Evolutionary conservation across 2,888 invertebrate species (phyloP).

Genomic region (Tolmerus cingulatus): DNA sequence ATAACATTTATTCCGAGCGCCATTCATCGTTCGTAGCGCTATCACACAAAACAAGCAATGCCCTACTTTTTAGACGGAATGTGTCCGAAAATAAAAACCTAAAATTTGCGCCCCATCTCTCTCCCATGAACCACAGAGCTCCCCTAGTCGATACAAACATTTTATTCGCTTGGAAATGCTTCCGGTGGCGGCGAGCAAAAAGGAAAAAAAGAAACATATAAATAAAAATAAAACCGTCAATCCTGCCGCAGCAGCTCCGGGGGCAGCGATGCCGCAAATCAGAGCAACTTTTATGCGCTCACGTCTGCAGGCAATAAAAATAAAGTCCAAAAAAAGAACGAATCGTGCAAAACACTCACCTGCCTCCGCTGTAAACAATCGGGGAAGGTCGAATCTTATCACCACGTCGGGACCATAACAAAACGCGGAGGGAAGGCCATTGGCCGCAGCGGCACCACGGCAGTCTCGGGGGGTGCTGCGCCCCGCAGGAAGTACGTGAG

Average conservation of each 20-base stretch:
- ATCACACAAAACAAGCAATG: not conserved
- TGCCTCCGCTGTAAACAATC: conserved; percentile 16
- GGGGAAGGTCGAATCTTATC: conserved; percentile 36
- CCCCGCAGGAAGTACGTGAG: not conserved
- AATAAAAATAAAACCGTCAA: not conserved
- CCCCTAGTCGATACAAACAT: not conserved
- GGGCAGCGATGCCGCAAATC: not conserved
- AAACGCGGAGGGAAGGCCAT: not conserved
- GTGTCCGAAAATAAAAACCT: not conserved
- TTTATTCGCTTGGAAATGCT: not conserved
- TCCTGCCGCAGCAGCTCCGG: not conserved
- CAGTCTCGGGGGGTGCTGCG: not conserved
- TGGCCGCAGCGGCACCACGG: not conserved
- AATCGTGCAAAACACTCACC: conserved; percentile 9
- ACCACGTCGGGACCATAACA: conserved; percentile 14
- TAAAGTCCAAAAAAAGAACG: not conserved
- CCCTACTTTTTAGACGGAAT: not conserved
- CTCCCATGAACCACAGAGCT: not conserved
- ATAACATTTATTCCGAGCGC: not conserved
- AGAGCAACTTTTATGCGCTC: not conserved
- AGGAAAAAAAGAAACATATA: no score
- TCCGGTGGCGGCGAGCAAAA: not conserved
- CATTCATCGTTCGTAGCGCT: not conserved
- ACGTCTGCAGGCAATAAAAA: not conserved
- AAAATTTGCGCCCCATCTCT: not conserved